Base-by-base conservation (phyloP, 1,140 invertebrate species). In the Lasaia peninsularis region DNA sequence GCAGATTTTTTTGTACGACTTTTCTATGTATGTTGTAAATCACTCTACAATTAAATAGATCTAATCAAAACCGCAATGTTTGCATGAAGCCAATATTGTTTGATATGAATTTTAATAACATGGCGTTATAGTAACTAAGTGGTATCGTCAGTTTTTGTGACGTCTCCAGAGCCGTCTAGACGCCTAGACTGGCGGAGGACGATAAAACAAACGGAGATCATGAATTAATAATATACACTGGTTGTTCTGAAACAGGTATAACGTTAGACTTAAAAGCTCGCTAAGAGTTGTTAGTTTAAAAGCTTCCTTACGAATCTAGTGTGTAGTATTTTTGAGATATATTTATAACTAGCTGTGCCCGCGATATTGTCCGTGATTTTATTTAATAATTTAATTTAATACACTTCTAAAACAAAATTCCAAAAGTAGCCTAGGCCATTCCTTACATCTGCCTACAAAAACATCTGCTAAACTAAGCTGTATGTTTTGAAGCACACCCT, bases 201-300 rank as follows among this genome's bases (percentile, higher is more conserved):
- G 4, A 48, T 48, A 48, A 48, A 48, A 48, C 40, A 48, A 48
- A 48, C 20, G 18, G 18, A 48, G 10, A 48, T 48, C 10, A 10
- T 48, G 18, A 48, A 48, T 48, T 48, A 21, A 48, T 48, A 48
- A 48, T 48, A 40, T 12, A 1, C 40, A 11, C 18, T 16, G 16
- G 16, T 48, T 10, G 18, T 21, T 48, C 18, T 20, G 37, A 20
- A 44, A 44, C 37, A 44, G 37, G 37, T 44, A 44, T 18, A 44
- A 20, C 14, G 3, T 9, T 44, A 7, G 7, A 20, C 0, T 8
- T 44, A 18, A 10, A 44, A 18, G 18, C 9, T 44, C 24, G 24
- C 24, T 28, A 6, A 28, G 24, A 28, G 24, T 0, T 28, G 24
- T 5, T 24, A 24, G 24, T 0, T 28, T 28, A 28, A 28, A 28